phyloP scores from a whole-genome alignment of 2,888 invertebrate species.

The Clostera curtula region DNA sequence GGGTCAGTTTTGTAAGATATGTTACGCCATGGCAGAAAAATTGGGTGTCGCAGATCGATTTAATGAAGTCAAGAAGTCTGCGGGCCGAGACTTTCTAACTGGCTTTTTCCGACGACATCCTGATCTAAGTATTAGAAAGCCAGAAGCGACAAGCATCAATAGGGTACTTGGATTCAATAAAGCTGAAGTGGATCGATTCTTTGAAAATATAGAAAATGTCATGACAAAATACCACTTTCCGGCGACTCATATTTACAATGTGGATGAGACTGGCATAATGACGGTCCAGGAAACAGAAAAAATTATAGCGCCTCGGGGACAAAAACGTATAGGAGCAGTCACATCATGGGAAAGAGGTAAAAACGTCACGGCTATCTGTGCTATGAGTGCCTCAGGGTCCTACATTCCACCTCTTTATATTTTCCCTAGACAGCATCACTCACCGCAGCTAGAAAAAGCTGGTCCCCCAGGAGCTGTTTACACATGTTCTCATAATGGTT shows the following conservation, averaged over 20 bases:
- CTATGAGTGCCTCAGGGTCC: constrained; percentile 9
- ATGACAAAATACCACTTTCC: constrained; percentile 4
- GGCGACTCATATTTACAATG: constrained; percentile 7
- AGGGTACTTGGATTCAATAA: constrained; percentile 15
- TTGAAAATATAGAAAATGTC: constrained; percentile 9
- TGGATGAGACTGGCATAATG: constrained; percentile 15
- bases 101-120: constrained; percentile 20
- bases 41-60: constrained; percentile 14
- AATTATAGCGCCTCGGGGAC: constrained; percentile 7
- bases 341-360: constrained; percentile 11
- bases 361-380: constrained; percentile 8
- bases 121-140: constrained; percentile 18
- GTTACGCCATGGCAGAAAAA: constrained; percentile 15
- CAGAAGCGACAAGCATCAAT: constrained; percentile 11
- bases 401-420: constrained; percentile 12
- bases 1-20: constrained; percentile 17
- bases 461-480: constrained; percentile 13
- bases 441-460: constrained; percentile 12
- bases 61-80: constrained; percentile 11
- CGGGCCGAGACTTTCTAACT: constrained; percentile 12
- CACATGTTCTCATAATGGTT: constrained; percentile 19
- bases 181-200: constrained; percentile 11
- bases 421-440: constrained; percentile 10
- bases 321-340: constrained; percentile 8
- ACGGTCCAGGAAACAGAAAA: constrained; percentile 8